Percentiles rank a stretch among this genome's conserved stretches.
Conservation (phyloP, 2,888 invertebrate species). For the Aleiodes testaceus region DNA sequence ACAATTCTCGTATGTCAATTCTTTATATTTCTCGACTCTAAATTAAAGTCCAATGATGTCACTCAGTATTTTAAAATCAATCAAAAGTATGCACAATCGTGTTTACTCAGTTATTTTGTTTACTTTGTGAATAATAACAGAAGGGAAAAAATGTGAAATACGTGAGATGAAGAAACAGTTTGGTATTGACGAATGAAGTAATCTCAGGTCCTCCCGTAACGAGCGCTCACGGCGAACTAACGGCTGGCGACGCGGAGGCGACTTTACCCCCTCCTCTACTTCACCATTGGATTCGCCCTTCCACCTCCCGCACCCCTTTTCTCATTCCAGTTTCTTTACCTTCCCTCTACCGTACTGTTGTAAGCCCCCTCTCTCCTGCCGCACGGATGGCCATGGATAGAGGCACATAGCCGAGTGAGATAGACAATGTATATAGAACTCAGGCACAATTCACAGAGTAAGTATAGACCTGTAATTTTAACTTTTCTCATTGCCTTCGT, state of each 20-base stretch:
- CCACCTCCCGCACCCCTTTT: conserved; percentile 53
- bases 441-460: conserved; percentile 34
- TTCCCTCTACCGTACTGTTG: conserved; percentile 55
- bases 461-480: conserved; percentile 18
- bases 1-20: not conserved
- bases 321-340: conserved; percentile 49
- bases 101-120: no score
- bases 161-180: conserved; percentile 56
- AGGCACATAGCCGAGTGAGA: conserved; percentile 40
- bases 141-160: conserved; percentile 6
- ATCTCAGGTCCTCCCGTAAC: conserved; percentile 81
- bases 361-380: conserved; percentile 72
- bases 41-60: not conserved
- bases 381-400: conserved; percentile 66
- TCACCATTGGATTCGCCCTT: conserved; percentile 50
- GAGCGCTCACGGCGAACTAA: conserved; percentile 88
- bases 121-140: no score
- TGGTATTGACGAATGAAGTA: not conserved
- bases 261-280: conserved; percentile 64
- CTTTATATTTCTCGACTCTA: not conserved
- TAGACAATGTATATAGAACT: not conserved
- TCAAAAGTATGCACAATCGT: no score
- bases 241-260: conserved; percentile 73
- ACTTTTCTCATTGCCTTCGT: not conserved
- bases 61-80: no score